A percentile compares a stretch with the other conserved stretches of the same genome.
These are phyloP conservation scores for Trimorus sp. DNA, from an alignment of 2,888 invertebrate genomes.

Conservation along the genomic window DNA sequence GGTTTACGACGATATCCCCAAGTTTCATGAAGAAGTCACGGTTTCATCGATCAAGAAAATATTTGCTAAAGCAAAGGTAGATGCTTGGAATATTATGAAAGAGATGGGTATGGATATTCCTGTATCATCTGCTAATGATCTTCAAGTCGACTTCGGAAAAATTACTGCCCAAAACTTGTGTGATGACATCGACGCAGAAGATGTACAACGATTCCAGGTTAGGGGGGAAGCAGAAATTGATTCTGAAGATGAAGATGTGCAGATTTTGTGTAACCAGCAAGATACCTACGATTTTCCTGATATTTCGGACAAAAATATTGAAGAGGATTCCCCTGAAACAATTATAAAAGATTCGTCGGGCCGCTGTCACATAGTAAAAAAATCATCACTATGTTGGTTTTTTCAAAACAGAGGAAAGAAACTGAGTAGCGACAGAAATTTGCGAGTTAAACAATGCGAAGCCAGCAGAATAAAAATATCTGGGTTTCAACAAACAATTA, in stretches of 20 bases:
- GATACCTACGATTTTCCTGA: background rate
- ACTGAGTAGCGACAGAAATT: slow-evolving; percentile 15
- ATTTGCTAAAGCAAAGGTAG: background rate
- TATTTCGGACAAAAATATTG: background rate
- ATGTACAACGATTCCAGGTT: background rate
- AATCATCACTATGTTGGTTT: slow-evolving; percentile 3
- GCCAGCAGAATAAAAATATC: too few relatives aligned
- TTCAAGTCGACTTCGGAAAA: slow-evolving; percentile 4
- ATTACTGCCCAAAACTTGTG: background rate
- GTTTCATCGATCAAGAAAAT: background rate
- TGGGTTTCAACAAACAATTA: too few relatives aligned
- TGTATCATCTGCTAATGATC: background rate
- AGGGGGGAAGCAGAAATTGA: background rate
- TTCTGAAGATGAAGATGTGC: slow-evolving; percentile 10
- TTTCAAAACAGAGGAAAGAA: background rate
- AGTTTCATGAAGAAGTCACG: background rate
- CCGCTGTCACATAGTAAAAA: background rate
- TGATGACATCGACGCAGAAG: too few relatives aligned
- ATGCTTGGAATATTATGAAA: background rate
- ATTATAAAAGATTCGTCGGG: background rate
- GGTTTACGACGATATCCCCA: background rate
- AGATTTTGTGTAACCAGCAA: background rate
- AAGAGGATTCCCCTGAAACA: background rate
- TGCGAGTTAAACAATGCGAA: slow-evolving; percentile 11
- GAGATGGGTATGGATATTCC: background rate